Base-by-base conservation (phyloP, 1,140 invertebrate genomes). In the Anagrus nilaparvatae region DNA sequence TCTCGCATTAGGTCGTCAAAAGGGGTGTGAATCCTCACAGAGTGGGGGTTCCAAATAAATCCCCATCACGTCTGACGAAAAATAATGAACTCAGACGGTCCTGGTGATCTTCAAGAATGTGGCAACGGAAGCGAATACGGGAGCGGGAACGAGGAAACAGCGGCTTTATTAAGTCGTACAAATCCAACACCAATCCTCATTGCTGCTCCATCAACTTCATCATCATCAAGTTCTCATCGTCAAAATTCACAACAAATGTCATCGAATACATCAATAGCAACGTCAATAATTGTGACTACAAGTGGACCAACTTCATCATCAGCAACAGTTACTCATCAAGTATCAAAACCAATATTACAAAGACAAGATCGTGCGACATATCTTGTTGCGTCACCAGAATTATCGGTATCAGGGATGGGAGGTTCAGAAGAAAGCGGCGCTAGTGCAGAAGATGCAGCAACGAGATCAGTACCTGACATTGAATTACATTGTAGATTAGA, bases 401-500 rank as follows among this genome's bases (percentile, higher is more conserved):
- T 87, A 34, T 84, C 82, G 16, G 81, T 81, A 13, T 75, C 75
- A 20, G 69, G 71, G 12, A 72, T 81, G 53, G 81, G 80, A 3
- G 81, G 81, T 24, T 85, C 82, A 50, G 83, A 87, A 63, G 84
- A 87, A 61, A 84, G 82, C 55, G 75, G 70, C 29, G 72, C 78
- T 5, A 63, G 64, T 40, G 61, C 63, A 46, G 68, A 74, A 25
- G 81, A 84, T 40, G 74, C 74, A 34, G 77, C 79, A n/a, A 78
- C 84, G 9, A 75, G 84, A 56, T 87, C 83, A 47, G 87, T 91
- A 47, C 87, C 87, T 12, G 87, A 91, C 60, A 86, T 92, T 53
- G 87, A 90, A 67, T 69, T 90, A 40, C 84, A 90, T 63, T 87
- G 84, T 62, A 69, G 79, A 51, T 70, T 69, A 18, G 69, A 65